These are phyloP conservation scores for Dryobota labecula DNA, from an alignment of 2,888 invertebrate genomes.

Conservation along the genomic window DNA sequence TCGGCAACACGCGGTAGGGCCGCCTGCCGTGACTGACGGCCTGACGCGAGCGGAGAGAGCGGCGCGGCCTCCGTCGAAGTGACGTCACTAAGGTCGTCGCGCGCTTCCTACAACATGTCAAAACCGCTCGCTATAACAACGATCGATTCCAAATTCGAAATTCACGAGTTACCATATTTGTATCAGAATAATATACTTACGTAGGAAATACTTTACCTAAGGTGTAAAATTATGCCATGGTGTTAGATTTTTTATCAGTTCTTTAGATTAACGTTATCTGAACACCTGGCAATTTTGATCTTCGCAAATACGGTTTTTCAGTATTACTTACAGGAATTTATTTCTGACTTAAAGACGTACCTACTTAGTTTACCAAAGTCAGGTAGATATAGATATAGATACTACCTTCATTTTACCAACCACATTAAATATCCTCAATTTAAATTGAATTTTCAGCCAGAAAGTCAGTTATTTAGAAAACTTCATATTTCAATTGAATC, in stretches of 20 bases:
- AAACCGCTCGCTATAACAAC: constrained; percentile 65
- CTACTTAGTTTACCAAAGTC: not conserved
- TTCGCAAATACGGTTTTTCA: not conserved
- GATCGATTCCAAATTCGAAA: constrained; percentile 55
- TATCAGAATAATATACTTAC: not conserved
- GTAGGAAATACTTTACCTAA: not conserved
- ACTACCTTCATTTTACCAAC: not conserved
- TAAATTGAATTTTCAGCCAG: too few species aligned
- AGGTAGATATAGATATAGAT: not conserved
- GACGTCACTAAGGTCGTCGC: constrained; percentile 84
- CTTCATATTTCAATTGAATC: too few species aligned
- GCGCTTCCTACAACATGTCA: constrained; percentile 80
- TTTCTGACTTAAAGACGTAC: not conserved
- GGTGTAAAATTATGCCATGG: not conserved
- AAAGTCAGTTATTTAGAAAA: not conserved
- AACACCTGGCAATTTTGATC: constrained; percentile 17
- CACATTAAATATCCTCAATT: too few species aligned
- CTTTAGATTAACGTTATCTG: constrained; percentile 11
- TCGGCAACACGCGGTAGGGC: constrained; percentile 61
- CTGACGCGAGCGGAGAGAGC: constrained; percentile 75
- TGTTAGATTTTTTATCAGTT: constrained; percentile 3
- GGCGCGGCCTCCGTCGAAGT: constrained; percentile 75
- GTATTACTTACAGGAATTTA: not conserved
- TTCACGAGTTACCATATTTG: constrained; percentile 8
- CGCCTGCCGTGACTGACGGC: constrained; percentile 52